Evolutionary conservation across 2,113 vertebrate genomes (phyloP), one percentile per base, ranked within the genome.

Genomic region (Pyxicephalus adspersus): DNA sequence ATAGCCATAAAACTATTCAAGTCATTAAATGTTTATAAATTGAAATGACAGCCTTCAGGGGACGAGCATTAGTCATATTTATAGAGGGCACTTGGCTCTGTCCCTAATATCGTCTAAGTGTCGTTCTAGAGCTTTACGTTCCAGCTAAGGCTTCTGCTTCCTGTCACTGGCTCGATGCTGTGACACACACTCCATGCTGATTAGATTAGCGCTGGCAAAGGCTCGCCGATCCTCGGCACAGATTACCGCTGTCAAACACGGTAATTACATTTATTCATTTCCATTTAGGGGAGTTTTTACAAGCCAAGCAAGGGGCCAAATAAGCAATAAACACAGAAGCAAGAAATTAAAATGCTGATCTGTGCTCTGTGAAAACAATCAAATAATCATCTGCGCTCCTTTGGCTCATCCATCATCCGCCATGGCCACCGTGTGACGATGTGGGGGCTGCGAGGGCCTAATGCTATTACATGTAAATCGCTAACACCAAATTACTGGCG

Each of bases 241-340:
- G 92, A 95, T 94, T 94, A 93, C 91, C 91, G 92, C 91, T 93
- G 93, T 94, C 92, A 94, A 90, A 92, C 92, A 79, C 91, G 93
- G 94, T 95, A 95, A 95, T 95, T 94, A 94, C 92, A 95, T 95
- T 95, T 94, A 95, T 94, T 95, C 94, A 94, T 95, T 95, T 94
- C 94, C 94, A 95, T 92, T 95, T 94, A 95, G 93, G 89, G 88
- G 89, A 93, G 93, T 92, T 95, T 94, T 93, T 94, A 95, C 94
- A 94, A 95, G 94, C 92, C 82, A 80, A 91, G 92, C 93, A 94
- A 92, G 91, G 91, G 92, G 92, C 92, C 91, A 94, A 94, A 94
- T 94, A 93, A 94, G 92, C 93, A 94, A 94, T 94, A 94, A 95
- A 94, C 92, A 95, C 93, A 92, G 93, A 92, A 90, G 92, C 91